Evolutionary conservation across 2,797 vertebrate species (phyloP).

Genomic region (Rhinoraja longicauda): DNA sequence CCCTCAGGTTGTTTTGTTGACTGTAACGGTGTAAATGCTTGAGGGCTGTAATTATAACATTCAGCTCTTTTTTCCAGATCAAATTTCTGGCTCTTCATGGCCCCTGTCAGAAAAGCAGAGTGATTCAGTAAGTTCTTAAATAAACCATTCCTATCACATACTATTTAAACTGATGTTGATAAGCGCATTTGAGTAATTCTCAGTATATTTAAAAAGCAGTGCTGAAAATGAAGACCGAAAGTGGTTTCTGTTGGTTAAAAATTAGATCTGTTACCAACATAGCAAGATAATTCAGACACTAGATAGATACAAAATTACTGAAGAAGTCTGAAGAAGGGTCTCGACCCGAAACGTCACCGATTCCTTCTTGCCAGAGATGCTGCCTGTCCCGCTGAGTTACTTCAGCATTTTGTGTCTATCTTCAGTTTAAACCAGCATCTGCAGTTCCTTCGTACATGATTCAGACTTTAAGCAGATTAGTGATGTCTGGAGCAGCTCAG

Average conservation of each 20-base stretch:
- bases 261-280: too few species aligned
- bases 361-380: too few species aligned
- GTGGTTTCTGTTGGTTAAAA: not conserved
- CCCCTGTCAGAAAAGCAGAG: slow-evolving; percentile 60
- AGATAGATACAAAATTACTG: too few species aligned
- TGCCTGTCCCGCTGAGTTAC: too few species aligned
- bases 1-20: not conserved
- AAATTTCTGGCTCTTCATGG: slow-evolving; percentile 47
- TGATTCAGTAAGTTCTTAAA: slow-evolving; percentile 47
- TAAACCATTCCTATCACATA: slow-evolving; percentile 2
- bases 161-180: slow-evolving; percentile 27
- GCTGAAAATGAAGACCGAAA: not conserved
- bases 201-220: slow-evolving; percentile 40
- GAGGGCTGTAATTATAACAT: not conserved
- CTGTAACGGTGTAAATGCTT: not conserved
- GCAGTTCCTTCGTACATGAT: too few species aligned
- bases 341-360: too few species aligned
- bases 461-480: not conserved
- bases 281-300: not conserved
- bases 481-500: not conserved
- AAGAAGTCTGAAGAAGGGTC: too few species aligned
- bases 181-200: slow-evolving; percentile 39
- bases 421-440: too few species aligned
- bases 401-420: too few species aligned
- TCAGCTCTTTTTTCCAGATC: slow-evolving; percentile 51